Conservation (phyloP, 2,888 invertebrate genomes). For the Mesorhabditis spiculigera region DNA sequence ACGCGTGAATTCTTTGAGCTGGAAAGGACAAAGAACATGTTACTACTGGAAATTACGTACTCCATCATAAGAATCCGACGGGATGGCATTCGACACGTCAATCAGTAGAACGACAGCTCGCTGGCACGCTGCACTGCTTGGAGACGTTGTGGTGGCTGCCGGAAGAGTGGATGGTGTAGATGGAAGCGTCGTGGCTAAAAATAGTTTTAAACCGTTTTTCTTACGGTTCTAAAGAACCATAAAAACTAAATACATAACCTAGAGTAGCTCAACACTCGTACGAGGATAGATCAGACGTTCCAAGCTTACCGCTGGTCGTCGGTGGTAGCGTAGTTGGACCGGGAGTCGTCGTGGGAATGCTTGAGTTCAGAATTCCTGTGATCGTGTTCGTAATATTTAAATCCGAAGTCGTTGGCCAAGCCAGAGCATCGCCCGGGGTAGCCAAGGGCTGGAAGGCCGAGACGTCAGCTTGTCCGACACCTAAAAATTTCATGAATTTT, state of each 20-base stretch:
- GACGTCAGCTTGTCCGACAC: not conserved
- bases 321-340: not conserved
- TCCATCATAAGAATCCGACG: not conserved
- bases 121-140: not conserved
- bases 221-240: no score
- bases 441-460: not conserved
- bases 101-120: conserved; percentile 4
- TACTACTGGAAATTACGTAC: no score
- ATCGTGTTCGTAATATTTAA: not conserved
- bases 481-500: not conserved
- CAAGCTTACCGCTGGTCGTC: not conserved
- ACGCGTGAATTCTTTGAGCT: not conserved
- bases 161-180: not conserved
- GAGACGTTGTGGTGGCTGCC: not conserved
- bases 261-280: no score
- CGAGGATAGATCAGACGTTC: no score
- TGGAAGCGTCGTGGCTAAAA: not conserved
- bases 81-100: not conserved
- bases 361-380: not conserved
- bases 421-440: not conserved
- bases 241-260: no score
- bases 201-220: no score
- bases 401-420: not conserved
- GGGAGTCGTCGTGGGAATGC: not conserved
- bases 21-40: no score